Percentiles rank a stretch among this genome's conserved stretches.
Conservation (phyloP, 2,888 invertebrate species). For the Ectropis crepuscularia region DNA sequence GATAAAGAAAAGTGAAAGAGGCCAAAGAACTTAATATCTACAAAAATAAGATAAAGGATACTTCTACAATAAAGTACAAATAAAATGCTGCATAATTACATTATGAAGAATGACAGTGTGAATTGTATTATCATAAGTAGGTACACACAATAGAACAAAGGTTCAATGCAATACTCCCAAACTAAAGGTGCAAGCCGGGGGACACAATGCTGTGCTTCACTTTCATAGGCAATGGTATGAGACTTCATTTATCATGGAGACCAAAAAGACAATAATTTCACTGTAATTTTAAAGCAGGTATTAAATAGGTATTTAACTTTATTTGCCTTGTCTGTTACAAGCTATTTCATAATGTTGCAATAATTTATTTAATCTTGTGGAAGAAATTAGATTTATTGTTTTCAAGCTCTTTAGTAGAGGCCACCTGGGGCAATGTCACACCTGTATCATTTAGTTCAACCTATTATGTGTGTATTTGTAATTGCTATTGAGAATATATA, state of each 20-base stretch:
- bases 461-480: too few relatives aligned
- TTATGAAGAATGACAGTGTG: conserved; percentile 37
- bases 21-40: conserved; percentile 12
- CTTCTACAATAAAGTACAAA: conserved; percentile 4
- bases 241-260: too few relatives aligned
- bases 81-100: conserved; percentile 26
- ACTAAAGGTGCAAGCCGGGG: conserved; percentile 58
- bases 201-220: conserved; percentile 57
- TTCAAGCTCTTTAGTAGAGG: too few relatives aligned
- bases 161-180: conserved; percentile 58
- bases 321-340: conserved; percentile 8
- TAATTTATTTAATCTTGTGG: not conserved
- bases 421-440: too few relatives aligned
- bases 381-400: too few relatives aligned
- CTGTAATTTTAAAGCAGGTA: too few relatives aligned
- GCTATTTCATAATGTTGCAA: conserved; percentile 8
- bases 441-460: too few relatives aligned
- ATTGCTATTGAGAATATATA: too few relatives aligned
- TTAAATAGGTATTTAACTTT: not conserved
- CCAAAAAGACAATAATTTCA: too few relatives aligned
- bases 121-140: conserved; percentile 33
- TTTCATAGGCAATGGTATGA: conserved; percentile 67
- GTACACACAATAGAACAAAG: conserved; percentile 70
- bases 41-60: conserved; percentile 14
- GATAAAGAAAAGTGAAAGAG: conserved; percentile 14